A percentile compares a stretch with the other conserved stretches of the same genome.
Conservation (phyloP, 2,113 vertebrate species). For the Trochalopteron elliotii region DNA sequence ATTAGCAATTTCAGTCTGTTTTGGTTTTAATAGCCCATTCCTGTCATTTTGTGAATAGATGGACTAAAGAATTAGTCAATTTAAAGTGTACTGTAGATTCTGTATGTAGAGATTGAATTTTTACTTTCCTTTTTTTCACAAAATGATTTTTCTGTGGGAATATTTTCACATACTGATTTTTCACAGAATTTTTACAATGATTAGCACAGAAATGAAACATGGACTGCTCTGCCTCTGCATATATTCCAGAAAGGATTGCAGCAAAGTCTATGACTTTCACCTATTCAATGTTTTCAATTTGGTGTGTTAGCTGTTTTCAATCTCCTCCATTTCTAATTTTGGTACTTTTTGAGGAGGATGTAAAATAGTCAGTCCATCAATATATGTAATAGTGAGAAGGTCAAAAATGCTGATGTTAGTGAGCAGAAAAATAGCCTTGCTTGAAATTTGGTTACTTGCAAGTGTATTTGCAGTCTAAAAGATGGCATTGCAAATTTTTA, state of each 20-base stretch:
- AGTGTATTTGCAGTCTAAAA: neutral
- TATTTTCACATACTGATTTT: neutral
- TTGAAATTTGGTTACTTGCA: neutral
- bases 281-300: conserved; percentile 50
- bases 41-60: neutral
- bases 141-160: neutral
- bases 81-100: neutral
- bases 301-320: conserved; percentile 1
- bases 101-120: neutral
- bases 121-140: neutral
- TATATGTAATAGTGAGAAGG: neutral
- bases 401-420: neutral
- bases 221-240: conserved; percentile 9
- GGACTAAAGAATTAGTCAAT: neutral
- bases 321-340: conserved; percentile 41
- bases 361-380: conserved; percentile 22
- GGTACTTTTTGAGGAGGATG: neutral
- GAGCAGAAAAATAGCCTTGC: neutral
- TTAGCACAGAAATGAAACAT: conserved; percentile 35
- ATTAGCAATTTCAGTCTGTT: neutral
- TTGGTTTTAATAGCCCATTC: neutral
- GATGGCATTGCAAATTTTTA: neutral
- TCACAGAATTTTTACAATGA: conserved; percentile 39
- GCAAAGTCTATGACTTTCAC: conserved; percentile 40
- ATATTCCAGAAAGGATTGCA: neutral